Evolutionary conservation across 1,140 invertebrate genomes (phyloP).

Genomic region (Diachasma alloeum): DNA sequence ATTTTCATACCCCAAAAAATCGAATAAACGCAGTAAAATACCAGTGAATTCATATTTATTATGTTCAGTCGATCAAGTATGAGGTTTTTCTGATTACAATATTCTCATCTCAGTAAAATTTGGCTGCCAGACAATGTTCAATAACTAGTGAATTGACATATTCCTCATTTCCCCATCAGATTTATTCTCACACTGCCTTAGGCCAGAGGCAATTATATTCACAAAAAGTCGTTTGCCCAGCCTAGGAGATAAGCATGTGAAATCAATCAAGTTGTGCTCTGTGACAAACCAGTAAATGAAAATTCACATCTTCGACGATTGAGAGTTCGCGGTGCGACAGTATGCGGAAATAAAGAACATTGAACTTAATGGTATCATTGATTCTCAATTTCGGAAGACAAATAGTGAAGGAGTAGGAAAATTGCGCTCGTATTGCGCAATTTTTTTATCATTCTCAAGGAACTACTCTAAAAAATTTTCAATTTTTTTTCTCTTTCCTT

Average conservation of each 20-base stretch:
- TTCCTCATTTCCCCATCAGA: constrained; percentile 18
- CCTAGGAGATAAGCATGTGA: background rate
- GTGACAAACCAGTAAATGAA: background rate
- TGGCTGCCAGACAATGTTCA: background rate
- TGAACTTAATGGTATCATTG: too few relatives aligned
- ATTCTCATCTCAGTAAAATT: background rate
- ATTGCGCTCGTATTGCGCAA: too few relatives aligned
- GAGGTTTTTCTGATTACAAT: background rate
- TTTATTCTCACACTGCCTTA: constrained; percentile 16
- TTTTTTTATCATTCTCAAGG: too few relatives aligned
- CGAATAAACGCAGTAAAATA: background rate
- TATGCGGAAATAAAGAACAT: too few relatives aligned
- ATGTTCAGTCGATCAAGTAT: background rate
- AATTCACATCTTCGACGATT: too few relatives aligned
- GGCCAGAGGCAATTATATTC: background rate
- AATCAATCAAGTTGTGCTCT: background rate
- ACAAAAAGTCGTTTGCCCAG: background rate
- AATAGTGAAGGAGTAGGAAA: too few relatives aligned
- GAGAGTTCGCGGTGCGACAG: too few relatives aligned
- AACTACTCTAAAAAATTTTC: too few relatives aligned
- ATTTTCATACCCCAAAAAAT: too few relatives aligned
- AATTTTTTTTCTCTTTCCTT: too few relatives aligned
- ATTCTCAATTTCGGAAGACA: too few relatives aligned
- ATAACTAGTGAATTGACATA: constrained; percentile 43
- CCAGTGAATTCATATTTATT: background rate